Evolutionary conservation across 1,140 invertebrate species (phyloP).

Genomic region (Tetranychus cinnabarinus): DNA sequence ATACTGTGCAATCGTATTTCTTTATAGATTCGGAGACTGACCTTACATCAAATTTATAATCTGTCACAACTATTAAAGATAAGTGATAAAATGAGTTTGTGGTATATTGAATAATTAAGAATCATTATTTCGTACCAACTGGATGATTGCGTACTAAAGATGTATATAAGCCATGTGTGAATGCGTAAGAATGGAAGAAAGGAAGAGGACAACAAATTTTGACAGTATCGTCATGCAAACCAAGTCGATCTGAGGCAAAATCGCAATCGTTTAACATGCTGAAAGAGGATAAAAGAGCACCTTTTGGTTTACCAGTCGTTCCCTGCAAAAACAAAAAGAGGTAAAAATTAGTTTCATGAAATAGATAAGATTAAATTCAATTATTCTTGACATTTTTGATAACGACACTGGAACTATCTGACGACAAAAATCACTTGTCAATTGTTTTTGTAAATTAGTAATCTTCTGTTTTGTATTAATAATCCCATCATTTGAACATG

Average conservation of each 20-base stretch:
- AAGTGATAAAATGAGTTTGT: not conserved
- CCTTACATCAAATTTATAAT: not conserved
- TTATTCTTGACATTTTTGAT: too few species aligned
- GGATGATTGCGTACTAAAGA: not conserved
- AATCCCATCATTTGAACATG: too few species aligned
- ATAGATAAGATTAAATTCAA: too few species aligned
- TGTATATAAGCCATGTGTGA: constrained; percentile 37
- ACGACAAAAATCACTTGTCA: too few species aligned
- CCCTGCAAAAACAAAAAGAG: constrained; percentile 22
- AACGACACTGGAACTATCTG: too few species aligned
- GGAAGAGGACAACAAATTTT: constrained; percentile 53
- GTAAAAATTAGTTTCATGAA: too few species aligned
- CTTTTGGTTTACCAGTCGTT: constrained; percentile 70
- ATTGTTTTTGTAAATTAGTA: too few species aligned
- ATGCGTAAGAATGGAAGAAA: constrained; percentile 75
- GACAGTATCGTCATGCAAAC: constrained; percentile 16
- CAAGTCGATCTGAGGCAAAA: constrained; percentile 32
- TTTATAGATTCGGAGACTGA: not conserved
- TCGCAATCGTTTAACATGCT: constrained; percentile 65
- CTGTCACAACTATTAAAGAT: not conserved
- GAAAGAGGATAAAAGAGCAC: constrained; percentile 51
- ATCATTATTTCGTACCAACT: not conserved
- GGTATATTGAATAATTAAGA: not conserved
- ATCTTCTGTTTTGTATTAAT: too few species aligned
- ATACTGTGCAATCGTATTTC: constrained; percentile 30